Conservation (phyloP, 2,888 invertebrate species). For the Cheilosia scutellata region DNA sequence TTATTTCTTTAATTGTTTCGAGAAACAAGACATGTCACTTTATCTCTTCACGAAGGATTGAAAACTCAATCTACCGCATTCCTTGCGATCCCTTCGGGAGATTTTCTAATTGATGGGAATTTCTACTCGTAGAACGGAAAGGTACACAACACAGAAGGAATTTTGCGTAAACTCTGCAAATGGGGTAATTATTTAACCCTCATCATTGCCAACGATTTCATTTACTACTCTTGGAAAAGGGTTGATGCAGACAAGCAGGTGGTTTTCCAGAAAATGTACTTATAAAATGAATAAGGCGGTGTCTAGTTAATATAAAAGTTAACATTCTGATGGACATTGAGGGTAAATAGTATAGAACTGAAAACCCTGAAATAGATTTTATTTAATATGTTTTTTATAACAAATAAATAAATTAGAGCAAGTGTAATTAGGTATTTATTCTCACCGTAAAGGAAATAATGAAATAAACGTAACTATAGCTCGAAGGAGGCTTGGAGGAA, state of each 20-base stretch:
- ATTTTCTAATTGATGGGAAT: conserved; percentile 72
- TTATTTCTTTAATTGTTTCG: conserved; percentile 5
- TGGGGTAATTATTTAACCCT: conserved; percentile 77
- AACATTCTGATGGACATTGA: background rate
- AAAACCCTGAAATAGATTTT: no score
- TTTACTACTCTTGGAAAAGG: conserved; percentile 67
- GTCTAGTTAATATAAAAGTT: conserved; percentile 27
- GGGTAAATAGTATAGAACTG: background rate
- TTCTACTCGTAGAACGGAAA: conserved; percentile 21
- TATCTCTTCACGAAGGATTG: conserved; percentile 10
- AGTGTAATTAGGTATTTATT: no score
- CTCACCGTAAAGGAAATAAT: no score
- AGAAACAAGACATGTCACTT: conserved; percentile 33
- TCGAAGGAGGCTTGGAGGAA: no score
- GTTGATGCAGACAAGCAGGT: conserved; percentile 42
- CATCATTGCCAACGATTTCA: conserved; percentile 67
- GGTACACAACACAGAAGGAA: conserved; percentile 43
- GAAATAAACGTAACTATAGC: no score
- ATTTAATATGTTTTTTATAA: no score
- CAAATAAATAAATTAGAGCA: no score
- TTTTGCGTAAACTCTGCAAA: conserved; percentile 65
- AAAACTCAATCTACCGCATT: conserved; percentile 67
- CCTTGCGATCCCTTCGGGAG: conserved; percentile 40
- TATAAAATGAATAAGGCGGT: conserved; percentile 23
- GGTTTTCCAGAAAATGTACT: conserved; percentile 25